These are phyloP conservation scores for Lottia gigantea DNA, from an alignment of 2,888 invertebrate species.

Conservation along the genomic window DNA sequence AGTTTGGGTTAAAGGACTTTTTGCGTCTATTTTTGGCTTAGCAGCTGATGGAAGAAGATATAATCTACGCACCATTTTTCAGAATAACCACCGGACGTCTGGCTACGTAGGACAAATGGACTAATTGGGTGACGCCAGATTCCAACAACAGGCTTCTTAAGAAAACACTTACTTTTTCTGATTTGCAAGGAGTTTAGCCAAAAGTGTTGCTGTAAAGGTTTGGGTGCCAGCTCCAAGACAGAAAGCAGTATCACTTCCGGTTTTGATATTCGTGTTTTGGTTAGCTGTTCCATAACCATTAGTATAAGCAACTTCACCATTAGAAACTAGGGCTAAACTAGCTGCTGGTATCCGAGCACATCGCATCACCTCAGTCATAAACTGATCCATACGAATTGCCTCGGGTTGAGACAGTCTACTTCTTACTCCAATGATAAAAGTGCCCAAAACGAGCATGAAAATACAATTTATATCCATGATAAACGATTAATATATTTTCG, in stretches of 20 bases:
- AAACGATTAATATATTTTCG: no score
- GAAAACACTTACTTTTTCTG: constrained; percentile 32
- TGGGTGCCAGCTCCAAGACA: constrained; percentile 44
- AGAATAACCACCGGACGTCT: no score
- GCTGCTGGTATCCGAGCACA: constrained; percentile 29
- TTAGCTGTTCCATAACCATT: constrained; percentile 34
- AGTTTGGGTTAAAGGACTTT: no score
- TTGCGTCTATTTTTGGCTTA: no score
- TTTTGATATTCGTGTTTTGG: neutral
- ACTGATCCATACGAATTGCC: constrained; percentile 16
- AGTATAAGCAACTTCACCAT: constrained; percentile 26
- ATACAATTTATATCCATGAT: no score
- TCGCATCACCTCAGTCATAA: constrained; percentile 20
- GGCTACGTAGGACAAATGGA: no score
- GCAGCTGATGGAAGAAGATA: no score
- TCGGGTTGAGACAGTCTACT: neutral
- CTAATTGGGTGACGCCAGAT: no score
- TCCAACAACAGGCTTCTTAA: no score
- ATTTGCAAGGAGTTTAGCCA: constrained; percentile 35
- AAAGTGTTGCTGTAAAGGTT: constrained; percentile 41
- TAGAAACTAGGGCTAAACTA: constrained; percentile 28
- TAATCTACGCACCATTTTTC: no score
- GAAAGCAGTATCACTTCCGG: constrained; percentile 32
- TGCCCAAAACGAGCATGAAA: no score
- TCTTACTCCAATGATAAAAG: neutral